Evolutionary conservation across 2,888 invertebrate genomes (phyloP), one percentile per base, ranked within the genome.

Genomic region (Dryadula phaetusa): DNA sequence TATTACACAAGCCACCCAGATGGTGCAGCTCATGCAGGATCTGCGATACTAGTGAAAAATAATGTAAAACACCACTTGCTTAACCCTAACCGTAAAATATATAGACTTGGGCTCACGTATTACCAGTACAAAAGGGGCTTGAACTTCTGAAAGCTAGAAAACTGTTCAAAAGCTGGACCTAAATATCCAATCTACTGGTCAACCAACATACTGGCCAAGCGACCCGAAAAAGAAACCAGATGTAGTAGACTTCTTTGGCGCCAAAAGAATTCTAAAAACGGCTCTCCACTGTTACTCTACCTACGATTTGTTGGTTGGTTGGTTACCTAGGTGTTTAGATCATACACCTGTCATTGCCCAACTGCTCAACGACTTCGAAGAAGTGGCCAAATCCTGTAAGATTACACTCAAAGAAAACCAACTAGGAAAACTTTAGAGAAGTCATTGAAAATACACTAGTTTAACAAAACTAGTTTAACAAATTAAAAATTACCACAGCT

Each of bases 1-100:
- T 44, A 44, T 44, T 2, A 18, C 16, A 42, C 34, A 56, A 32
- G 28, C 49, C 22, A 49, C 25, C 49, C 49, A 25, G 49, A 49
- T n/a, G 49, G 49, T 22, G 22, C 25, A 25, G 49, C 14, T 12
- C 49, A 52, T 8, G 49, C n/a, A 8, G 49, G 49, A 28, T n/a
- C 28, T 8, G n/a, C 49, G 14, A 28, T 52, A 16, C n/a, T 52
- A 3, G 10, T 52, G 3, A 22, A n/a, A 14, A 25, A 22, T 7
- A 52, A 20, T 6, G 22, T 52, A 5, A 52, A 52, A 52, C 28
- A 28, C 25, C n/a, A 52, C 12, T 2, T 49, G 5, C 14, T 8
- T 28, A n/a, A 28, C 1, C 10, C 5, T 6, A 12, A 14, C 3
- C 14, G 22, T 14, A 12, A 25, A 22, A 22, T n/a, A 22, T 22